These are phyloP conservation scores for Margarornis squamiger DNA, from an alignment of 2,797 vertebrate genomes.

Conservation along the genomic window DNA sequence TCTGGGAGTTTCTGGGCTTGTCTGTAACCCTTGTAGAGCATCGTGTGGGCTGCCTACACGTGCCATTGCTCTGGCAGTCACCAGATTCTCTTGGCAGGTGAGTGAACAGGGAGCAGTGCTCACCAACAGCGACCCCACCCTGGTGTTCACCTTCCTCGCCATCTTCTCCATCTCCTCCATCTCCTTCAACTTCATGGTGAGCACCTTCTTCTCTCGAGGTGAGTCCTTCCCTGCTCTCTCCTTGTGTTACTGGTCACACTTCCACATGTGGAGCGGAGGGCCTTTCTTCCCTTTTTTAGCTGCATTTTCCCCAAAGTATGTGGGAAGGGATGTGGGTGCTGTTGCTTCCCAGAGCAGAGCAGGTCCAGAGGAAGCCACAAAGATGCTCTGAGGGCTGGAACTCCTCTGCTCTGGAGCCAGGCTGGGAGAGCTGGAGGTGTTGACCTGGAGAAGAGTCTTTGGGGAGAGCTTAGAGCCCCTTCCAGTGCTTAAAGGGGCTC, in stretches of 20 bases:
- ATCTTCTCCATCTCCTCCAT: conserved; percentile 88
- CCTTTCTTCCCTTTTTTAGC: background rate
- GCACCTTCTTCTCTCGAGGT: conserved; percentile 96
- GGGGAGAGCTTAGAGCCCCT: background rate
- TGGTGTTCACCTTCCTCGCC: conserved; percentile 90
- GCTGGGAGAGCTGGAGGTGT: background rate
- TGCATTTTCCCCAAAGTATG: fast-evolving
- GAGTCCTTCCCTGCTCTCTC: background rate
- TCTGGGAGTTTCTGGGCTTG: background rate
- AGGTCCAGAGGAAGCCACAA: background rate
- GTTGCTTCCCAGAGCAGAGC: background rate
- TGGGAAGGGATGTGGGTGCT: background rate
- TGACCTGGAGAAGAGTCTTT: background rate
- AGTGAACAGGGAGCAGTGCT: conserved; percentile 89
- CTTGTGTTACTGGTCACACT: background rate
- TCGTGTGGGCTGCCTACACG: background rate
- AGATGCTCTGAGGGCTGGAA: background rate
- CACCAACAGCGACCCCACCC: conserved; percentile 87
- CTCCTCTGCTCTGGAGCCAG: background rate
- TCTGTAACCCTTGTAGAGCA: background rate
- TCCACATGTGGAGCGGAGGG: fast-evolving
- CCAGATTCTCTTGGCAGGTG: conserved; percentile 75
- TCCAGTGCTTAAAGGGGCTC: background rate
- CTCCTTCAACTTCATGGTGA: conserved; percentile 98
- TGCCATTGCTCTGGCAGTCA: background rate